Conservation (phyloP, 2,888 invertebrate species). For the Pammene aurita region DNA sequence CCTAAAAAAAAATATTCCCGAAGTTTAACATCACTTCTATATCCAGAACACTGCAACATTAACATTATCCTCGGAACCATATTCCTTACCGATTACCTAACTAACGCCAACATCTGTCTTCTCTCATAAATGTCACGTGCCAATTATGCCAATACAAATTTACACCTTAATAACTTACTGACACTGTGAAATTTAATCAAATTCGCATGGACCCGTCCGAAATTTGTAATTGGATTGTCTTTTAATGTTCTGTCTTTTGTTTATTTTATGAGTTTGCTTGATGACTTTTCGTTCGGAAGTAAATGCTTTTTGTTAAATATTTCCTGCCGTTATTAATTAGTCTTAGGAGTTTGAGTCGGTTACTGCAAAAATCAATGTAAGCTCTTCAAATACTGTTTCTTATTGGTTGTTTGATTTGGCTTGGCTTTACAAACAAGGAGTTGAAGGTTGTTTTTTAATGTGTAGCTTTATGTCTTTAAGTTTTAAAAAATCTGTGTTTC, state of each 20-base stretch:
- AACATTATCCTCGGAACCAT: neutral
- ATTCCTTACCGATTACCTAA: slow-evolving; percentile 35
- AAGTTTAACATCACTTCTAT: neutral
- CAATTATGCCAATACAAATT: slow-evolving; percentile 41
- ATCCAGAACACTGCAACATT: neutral
- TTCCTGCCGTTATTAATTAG: neutral
- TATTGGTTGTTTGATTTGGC: no score
- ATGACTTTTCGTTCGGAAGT: neutral
- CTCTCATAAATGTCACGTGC: slow-evolving; percentile 28
- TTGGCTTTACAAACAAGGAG: no score
- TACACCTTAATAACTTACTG: slow-evolving; percentile 37
- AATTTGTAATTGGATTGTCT: slow-evolving; percentile 27
- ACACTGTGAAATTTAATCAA: slow-evolving; percentile 39
- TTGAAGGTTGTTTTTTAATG: no score
- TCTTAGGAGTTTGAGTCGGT: no score
- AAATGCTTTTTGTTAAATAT: slow-evolving; percentile 2
- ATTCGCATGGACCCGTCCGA: slow-evolving; percentile 33
- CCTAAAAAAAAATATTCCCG: neutral
- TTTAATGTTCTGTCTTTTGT: slow-evolving; percentile 27
- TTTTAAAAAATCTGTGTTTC: no score
- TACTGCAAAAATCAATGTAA: neutral
- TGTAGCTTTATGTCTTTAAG: no score
- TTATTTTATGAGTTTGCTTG: slow-evolving; percentile 20
- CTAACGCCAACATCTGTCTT: slow-evolving; percentile 36
- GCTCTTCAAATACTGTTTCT: neutral